Conservation (phyloP, 2,113 vertebrate species). For the Paramisgurnus dabryanus region DNA sequence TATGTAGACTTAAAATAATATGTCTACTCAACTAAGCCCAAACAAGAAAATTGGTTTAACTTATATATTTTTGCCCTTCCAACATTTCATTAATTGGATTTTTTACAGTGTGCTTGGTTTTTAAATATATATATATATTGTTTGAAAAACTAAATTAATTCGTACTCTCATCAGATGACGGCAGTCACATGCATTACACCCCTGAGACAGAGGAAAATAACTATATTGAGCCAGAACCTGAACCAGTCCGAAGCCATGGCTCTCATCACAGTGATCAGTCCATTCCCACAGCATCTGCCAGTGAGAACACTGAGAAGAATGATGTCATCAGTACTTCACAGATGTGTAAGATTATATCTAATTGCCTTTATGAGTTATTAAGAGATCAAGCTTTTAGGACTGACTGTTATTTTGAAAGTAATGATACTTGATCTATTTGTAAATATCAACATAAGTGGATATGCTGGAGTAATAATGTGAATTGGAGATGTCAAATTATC, state of each 20-base stretch:
- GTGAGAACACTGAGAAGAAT: conserved; percentile 76
- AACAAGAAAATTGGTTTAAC: too few relatives aligned
- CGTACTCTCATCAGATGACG: conserved; percentile 70
- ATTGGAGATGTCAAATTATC: too few relatives aligned
- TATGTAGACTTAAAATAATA: too few relatives aligned
- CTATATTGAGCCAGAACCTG: conserved; percentile 86
- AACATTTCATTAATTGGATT: too few relatives aligned
- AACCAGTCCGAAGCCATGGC: conserved; percentile 76
- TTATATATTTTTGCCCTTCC: too few relatives aligned
- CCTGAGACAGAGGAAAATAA: conserved; percentile 89
- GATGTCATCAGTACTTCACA: conserved; percentile 88
- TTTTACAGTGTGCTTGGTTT: too few relatives aligned
- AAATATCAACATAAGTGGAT: too few relatives aligned
- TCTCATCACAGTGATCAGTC: conserved; percentile 64
- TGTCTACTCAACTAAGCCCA: too few relatives aligned
- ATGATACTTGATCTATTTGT: too few relatives aligned
- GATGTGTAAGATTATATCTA: conserved; percentile 86
- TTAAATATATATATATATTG: neutral
- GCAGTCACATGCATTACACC: conserved; percentile 77
- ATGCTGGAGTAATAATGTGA: too few relatives aligned
- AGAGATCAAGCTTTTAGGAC: too few relatives aligned
- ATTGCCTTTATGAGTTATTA: neutral
- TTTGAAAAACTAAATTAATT: neutral
- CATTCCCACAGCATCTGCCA: conserved; percentile 64
- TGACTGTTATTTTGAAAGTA: too few relatives aligned